Evolutionary conservation across 2,888 invertebrate species (phyloP).

Genomic region (Hoplodrina blanda): DNA sequence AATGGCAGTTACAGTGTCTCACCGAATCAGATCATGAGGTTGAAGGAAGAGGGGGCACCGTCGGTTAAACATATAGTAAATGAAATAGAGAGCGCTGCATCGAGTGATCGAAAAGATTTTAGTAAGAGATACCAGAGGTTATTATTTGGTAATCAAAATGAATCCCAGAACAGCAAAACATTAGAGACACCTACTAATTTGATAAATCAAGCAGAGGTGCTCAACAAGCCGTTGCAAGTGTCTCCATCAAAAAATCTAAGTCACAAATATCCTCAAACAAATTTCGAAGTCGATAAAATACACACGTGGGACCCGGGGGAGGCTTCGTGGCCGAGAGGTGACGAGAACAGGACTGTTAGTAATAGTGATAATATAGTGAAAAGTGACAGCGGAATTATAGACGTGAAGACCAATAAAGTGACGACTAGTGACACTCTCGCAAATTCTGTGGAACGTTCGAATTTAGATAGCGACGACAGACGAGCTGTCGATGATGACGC

Average conservation of each 20-base stretch:
- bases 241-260: slow-evolving; percentile 77
- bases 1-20: slow-evolving; percentile 97
- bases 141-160: slow-evolving; percentile 72
- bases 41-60: slow-evolving; percentile 92
- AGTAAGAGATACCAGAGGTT: slow-evolving; percentile 75
- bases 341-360: slow-evolving; percentile 76
- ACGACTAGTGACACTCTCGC: slow-evolving; percentile 92
- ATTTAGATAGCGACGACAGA: slow-evolving; percentile 90
- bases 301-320: slow-evolving; percentile 94
- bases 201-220: slow-evolving; percentile 59
- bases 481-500: slow-evolving; percentile 78
- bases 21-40: slow-evolving; percentile 96
- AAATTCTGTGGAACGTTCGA: slow-evolving; percentile 92
- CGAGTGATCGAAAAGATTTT: slow-evolving; percentile 78
- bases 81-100: slow-evolving; percentile 92
- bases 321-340: slow-evolving; percentile 70
- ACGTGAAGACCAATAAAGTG: slow-evolving; percentile 83
- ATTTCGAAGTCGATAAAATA: slow-evolving; percentile 86
- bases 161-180: slow-evolving; percentile 65
- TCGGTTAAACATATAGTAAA: slow-evolving; percentile 93
- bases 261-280: slow-evolving; percentile 76
- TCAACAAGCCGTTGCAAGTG: slow-evolving; percentile 66
- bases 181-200: slow-evolving; percentile 63
- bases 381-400: slow-evolving; percentile 88
- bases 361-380: slow-evolving; percentile 87